Base-by-base conservation (phyloP, 2,113 vertebrate species). In the Mirounga angustirostris region DNA sequence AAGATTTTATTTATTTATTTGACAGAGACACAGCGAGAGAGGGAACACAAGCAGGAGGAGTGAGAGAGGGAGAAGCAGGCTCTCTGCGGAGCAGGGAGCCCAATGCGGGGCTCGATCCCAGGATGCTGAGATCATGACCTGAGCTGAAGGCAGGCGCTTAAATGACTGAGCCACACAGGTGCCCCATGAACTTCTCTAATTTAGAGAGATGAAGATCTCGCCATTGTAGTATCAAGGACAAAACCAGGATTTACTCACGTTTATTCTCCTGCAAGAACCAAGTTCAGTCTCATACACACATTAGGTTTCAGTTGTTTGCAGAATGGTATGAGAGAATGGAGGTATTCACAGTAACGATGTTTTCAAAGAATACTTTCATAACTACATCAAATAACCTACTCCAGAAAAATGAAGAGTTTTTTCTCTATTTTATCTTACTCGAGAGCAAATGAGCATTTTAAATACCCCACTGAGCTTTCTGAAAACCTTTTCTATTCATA, bases 361-460 rank as follows among this genome's bases (percentile, higher is more conserved):
- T 80, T 95, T 59, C n/a, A 83, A 97, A 96, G 33, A 91, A 40
- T 33, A 71, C 28, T 89, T 86, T 82, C 85, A 30, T 71, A 85
- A 40, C 63, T 56, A 94, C 6, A 89, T 88, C 7, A 93, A 84
- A 89, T 28, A 73, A 65, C 30, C n/a, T 92, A 61, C 4, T 85
- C 54, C 5, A 18, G 33, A 52, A 65, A 91, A 73, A 88, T 4
- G 9, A 58, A 71, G 21, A 19, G 3, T 19, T 67, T 24, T 21
- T 74, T 40, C 36, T 79, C 2, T 30, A 24, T 84, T 69, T 92
- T 74, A 73, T 40, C 56, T 80, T 24, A 13, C 58, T 71, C 50
- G 3, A 56, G n/a, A 58, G 59, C 26, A 95, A 94, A 50, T 83
- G 16, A 59, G 95, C 11, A 84, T 78, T 84, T 91, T 92, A 79